A percentile compares a stretch with the other conserved stretches of the same genome.
Conservation (phyloP, 2,888 invertebrate species). For the Augochlorella aurata region DNA sequence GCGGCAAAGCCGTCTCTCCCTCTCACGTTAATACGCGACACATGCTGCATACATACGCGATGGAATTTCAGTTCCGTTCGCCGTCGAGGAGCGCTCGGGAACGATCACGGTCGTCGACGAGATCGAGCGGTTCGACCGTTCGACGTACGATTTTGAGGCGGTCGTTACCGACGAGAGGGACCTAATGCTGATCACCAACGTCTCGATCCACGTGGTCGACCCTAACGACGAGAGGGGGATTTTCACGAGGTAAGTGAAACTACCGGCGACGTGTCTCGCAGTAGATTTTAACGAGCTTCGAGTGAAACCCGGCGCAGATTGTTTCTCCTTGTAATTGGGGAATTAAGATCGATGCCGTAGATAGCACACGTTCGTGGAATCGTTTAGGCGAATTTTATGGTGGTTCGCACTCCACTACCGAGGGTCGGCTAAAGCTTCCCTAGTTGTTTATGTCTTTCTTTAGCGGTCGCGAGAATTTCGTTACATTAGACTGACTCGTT, state of each 20-base stretch:
- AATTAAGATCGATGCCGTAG: conserved; percentile 17
- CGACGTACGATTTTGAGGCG: conserved; percentile 91
- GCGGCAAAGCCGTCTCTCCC: conserved; percentile 11
- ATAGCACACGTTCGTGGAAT: conserved; percentile 16
- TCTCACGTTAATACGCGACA: conserved; percentile 55
- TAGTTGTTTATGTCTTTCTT: too few relatives aligned
- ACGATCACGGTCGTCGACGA: conserved; percentile 93
- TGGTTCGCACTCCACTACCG: background rate
- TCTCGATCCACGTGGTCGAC: conserved; percentile 92
- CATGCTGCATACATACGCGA: conserved; percentile 56
- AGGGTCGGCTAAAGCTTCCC: too few relatives aligned
- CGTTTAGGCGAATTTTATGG: conserved; percentile 7
- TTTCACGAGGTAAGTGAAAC: conserved; percentile 85
- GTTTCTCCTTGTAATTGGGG: conserved; percentile 31
- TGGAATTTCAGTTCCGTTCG: conserved; percentile 89
- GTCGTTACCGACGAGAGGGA: conserved; percentile 87
- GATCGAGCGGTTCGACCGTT: conserved; percentile 86
- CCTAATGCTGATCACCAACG: conserved; percentile 89
- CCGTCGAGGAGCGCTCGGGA: conserved; percentile 93
- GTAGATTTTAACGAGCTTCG: conserved; percentile 58
- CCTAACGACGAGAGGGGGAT: conserved; percentile 88
- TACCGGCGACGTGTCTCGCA: conserved; percentile 25
- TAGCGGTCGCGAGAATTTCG: too few relatives aligned
- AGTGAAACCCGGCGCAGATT: conserved; percentile 54
- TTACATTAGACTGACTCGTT: too few relatives aligned